Evolutionary conservation across 1,140 invertebrate genomes (phyloP).

Genomic region (Drosophila lacteicornis): DNA sequence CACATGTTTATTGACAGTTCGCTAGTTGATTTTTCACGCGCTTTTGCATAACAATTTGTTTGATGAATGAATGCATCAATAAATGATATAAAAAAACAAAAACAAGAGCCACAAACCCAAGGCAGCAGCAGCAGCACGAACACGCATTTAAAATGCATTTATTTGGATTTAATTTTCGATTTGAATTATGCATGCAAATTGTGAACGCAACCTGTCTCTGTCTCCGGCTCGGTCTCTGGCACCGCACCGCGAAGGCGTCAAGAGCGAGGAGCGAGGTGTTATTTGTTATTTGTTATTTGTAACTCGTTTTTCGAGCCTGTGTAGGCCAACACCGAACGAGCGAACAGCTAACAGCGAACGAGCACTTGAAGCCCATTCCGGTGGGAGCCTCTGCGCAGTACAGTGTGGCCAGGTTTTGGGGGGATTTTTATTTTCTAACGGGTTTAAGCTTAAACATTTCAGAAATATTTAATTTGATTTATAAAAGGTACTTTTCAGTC

Average conservation of each 20-base stretch:
- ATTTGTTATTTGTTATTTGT: slow-evolving; percentile 19
- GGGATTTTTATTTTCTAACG: too few relatives aligned
- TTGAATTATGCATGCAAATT: slow-evolving; percentile 78
- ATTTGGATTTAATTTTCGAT: slow-evolving; percentile 73
- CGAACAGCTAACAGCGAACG: slow-evolving; percentile 16
- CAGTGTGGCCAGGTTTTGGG: not conserved
- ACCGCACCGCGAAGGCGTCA: slow-evolving; percentile 18
- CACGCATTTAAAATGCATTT: slow-evolving; percentile 69
- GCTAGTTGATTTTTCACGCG: slow-evolving; percentile 76
- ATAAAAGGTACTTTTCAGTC: too few relatives aligned
- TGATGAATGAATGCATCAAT: slow-evolving; percentile 42
- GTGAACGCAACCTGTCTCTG: slow-evolving; percentile 21
- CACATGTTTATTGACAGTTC: slow-evolving; percentile 66
- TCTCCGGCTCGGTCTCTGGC: not conserved
- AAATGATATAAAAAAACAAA: slow-evolving; percentile 10
- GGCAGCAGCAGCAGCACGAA: slow-evolving; percentile 13
- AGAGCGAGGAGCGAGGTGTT: slow-evolving; percentile 9
- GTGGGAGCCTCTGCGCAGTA: not conserved
- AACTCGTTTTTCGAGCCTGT: slow-evolving; percentile 40
- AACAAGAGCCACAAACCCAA: not conserved
- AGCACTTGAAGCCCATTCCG: slow-evolving; percentile 8
- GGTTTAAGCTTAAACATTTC: too few relatives aligned
- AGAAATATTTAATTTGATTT: too few relatives aligned
- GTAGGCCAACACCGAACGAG: slow-evolving; percentile 25
- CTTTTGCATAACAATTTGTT: slow-evolving; percentile 79